Conservation (phyloP, 2,113 vertebrate genomes). For the Syngnathus scovelli region DNA sequence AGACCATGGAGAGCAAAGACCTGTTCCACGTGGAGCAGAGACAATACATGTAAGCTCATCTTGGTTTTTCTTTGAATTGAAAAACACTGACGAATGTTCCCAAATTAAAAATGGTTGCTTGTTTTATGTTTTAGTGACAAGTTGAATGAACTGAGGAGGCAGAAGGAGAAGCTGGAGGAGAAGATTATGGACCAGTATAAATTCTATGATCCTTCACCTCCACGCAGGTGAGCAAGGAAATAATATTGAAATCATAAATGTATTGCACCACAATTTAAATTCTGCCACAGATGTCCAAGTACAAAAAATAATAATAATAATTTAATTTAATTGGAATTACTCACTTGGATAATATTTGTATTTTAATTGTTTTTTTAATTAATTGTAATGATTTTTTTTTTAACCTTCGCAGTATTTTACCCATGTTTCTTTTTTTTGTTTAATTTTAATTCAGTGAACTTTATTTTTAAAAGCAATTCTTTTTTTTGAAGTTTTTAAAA, state of each 20-base stretch:
- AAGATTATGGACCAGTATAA: conserved; percentile 99
- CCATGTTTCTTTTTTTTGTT: too few species aligned
- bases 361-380: neutral
- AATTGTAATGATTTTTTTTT: too few species aligned
- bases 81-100: neutral
- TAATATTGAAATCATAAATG: too few species aligned
- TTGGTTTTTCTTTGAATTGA: neutral
- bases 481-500: too few species aligned
- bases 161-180: conserved; percentile 98
- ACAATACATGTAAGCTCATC: conserved; percentile 82
- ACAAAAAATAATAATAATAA: neutral
- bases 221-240: conserved; percentile 79
- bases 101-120: neutral
- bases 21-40: conserved; percentile 96
- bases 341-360: too few species aligned
- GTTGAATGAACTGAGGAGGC: conserved; percentile 91
- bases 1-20: conserved; percentile 99
- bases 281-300: too few species aligned
- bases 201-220: conserved; percentile 96
- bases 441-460: too few species aligned
- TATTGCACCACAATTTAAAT: neutral
- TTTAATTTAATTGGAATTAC: neutral
- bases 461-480: too few species aligned
- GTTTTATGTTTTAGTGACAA: conserved; percentile 79
- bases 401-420: too few species aligned